Percentiles rank a stretch among this genome's conserved stretches.
These are phyloP conservation scores for Ivindomyrus marchei DNA, from an alignment of 2,113 vertebrate species.

Conservation along the genomic window DNA sequence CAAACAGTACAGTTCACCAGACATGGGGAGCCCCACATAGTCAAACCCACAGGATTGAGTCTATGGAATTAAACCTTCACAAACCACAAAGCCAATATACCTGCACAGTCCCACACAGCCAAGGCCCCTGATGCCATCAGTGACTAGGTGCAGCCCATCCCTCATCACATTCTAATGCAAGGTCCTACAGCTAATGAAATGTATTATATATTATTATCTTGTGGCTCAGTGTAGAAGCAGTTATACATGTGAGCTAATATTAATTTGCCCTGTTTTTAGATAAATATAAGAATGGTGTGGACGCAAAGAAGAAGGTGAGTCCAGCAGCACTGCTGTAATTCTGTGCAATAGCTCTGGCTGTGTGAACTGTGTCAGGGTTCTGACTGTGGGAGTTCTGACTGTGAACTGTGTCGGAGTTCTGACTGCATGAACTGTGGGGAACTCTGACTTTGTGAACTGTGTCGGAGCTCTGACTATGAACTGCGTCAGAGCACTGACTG, in stretches of 20 bases:
- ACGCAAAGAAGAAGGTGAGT: constrained; percentile 45
- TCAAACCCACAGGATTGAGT: neutral
- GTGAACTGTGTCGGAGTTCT: neutral
- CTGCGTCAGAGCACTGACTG: neutral
- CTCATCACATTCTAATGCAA: neutral
- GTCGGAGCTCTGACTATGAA: neutral
- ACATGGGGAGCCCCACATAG: neutral
- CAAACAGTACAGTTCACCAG: constrained; percentile 5
- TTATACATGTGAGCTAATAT: neutral
- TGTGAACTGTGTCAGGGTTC: neutral
- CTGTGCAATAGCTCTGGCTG: neutral
- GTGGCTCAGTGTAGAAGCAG: neutral
- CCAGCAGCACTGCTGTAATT: neutral
- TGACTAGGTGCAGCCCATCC: neutral
- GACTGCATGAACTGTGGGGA: neutral
- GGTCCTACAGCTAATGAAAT: neutral
- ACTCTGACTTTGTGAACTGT: neutral
- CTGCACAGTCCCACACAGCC: neutral
- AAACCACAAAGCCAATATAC: neutral
- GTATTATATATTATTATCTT: neutral
- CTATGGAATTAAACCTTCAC: neutral
- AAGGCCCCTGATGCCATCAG: neutral
- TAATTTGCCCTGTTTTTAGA: constrained; percentile 30
- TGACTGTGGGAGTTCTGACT: neutral
- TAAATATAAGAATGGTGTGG: constrained; percentile 45